Percentiles rank a stretch among this genome's conserved stretches.
Conservation (phyloP, 2,113 vertebrate genomes). For the Passer montanus region DNA sequence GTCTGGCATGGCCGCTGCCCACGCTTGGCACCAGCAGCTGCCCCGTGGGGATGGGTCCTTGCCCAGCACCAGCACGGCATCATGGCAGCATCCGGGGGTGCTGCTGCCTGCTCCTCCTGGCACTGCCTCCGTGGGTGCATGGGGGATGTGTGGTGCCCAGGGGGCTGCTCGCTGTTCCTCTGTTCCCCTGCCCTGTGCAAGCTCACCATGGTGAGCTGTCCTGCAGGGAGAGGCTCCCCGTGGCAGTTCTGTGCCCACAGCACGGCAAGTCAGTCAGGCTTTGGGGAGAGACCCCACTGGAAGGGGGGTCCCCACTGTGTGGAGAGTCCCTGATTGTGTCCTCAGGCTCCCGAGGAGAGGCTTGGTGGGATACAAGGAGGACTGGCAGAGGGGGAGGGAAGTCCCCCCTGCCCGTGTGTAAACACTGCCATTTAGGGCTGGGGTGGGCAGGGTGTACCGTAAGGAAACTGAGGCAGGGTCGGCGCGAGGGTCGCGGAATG, state of each 20-base stretch:
- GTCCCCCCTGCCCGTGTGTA: rapidly evolving
- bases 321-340: neutral
- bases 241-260: neutral
- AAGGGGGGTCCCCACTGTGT: no score
- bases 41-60: neutral
- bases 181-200: neutral
- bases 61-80: rapidly evolving
- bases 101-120: neutral
- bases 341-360: neutral
- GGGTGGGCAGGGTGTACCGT: neutral
- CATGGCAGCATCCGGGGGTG: neutral
- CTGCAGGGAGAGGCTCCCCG: rapidly evolving
- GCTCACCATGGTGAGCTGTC: neutral
- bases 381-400: neutral
- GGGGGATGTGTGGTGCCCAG: neutral
- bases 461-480: neutral
- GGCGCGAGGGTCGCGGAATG: rapidly evolving
- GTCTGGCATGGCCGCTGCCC: neutral
- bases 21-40: neutral
- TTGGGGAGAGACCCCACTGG: neutral
- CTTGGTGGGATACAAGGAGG: neutral
- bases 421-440: neutral
- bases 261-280: rapidly evolving
- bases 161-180: rapidly evolving
- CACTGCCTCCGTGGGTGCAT: neutral